Percentiles rank a stretch among this genome's conserved stretches.
Conservation (phyloP, 1,140 invertebrate genomes). For the Ceratosolen fusciceps region DNA sequence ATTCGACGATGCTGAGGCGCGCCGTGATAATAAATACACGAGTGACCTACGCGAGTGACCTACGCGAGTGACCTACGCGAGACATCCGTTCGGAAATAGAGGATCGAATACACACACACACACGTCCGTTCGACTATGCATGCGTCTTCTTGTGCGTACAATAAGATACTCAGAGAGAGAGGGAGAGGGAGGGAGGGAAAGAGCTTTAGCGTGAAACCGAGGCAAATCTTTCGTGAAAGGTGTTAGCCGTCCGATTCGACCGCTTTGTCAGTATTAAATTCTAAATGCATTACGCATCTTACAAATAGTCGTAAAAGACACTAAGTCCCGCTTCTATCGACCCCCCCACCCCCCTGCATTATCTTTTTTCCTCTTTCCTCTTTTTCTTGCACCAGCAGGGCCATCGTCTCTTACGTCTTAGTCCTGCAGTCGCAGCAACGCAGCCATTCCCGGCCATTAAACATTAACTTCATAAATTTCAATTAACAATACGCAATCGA, state of each 20-base stretch:
- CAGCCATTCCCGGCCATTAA: too few species aligned
- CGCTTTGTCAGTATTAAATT: constrained; percentile 49
- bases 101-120: not conserved
- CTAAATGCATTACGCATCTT: constrained; percentile 47
- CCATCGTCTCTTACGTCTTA: not conserved
- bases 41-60: too few species aligned
- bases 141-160: not conserved
- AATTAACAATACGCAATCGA: too few species aligned
- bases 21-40: constrained; percentile 48
- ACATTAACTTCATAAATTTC: too few species aligned
- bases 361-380: not conserved
- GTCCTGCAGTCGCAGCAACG: too few species aligned
- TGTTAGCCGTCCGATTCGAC: constrained; percentile 43
- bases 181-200: not conserved
- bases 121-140: not conserved
- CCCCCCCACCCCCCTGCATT: not conserved
- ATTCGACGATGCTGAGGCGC: constrained; percentile 8
- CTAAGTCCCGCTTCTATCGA: not conserved
- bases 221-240: constrained; percentile 23
- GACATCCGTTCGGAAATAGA: constrained; percentile 23
- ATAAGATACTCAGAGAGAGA: not conserved
- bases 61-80: not conserved
- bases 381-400: not conserved
- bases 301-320: constrained; percentile 45
- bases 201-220: not conserved